Evolutionary conservation across 2,797 vertebrate species (phyloP).

Genomic region (Valencia hispanica): DNA sequence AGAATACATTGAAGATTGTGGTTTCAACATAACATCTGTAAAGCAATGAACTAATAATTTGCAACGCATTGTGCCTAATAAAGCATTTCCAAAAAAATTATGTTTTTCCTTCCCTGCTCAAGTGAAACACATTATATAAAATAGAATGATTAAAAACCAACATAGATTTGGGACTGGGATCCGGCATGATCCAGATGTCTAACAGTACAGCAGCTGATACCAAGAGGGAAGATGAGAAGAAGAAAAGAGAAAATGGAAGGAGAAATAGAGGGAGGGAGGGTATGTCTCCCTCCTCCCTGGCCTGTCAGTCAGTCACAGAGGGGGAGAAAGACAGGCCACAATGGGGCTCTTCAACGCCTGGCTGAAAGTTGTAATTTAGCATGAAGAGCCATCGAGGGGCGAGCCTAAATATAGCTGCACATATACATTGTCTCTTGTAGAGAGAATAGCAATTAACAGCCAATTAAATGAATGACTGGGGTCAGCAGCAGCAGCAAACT

Average conservation of each 20-base stretch:
- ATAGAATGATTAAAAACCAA: slow-evolving; percentile 33
- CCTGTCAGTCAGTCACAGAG: slow-evolving; percentile 82
- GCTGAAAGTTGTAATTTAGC: slow-evolving; percentile 85
- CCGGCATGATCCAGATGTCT: slow-evolving; percentile 71
- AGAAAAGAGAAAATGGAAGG: slow-evolving; percentile 38
- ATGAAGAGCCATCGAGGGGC: slow-evolving; percentile 80
- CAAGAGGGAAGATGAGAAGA: slow-evolving; percentile 47
- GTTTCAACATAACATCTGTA: not conserved
- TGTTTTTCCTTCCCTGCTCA: not conserved
- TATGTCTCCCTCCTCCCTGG: slow-evolving; percentile 53
- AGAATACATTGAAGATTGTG: not conserved
- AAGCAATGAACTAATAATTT: not conserved
- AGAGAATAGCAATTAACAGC: slow-evolving; percentile 84
- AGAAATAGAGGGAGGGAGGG: slow-evolving; percentile 48
- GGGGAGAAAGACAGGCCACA: slow-evolving; percentile 81
- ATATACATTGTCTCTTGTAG: slow-evolving; percentile 80
- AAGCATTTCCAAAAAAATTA: not conserved
- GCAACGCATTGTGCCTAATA: not conserved
- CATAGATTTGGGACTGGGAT: slow-evolving; percentile 36
- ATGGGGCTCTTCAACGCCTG: slow-evolving; percentile 80
- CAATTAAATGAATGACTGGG: slow-evolving; percentile 83
- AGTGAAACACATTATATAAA: slow-evolving; percentile 13
- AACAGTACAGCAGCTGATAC: slow-evolving; percentile 56
- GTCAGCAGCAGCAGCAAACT: slow-evolving; percentile 76
- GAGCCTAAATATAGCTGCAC: slow-evolving; percentile 79